Conservation (phyloP, 2,888 invertebrate species). For the Xestia c-nigrum region DNA sequence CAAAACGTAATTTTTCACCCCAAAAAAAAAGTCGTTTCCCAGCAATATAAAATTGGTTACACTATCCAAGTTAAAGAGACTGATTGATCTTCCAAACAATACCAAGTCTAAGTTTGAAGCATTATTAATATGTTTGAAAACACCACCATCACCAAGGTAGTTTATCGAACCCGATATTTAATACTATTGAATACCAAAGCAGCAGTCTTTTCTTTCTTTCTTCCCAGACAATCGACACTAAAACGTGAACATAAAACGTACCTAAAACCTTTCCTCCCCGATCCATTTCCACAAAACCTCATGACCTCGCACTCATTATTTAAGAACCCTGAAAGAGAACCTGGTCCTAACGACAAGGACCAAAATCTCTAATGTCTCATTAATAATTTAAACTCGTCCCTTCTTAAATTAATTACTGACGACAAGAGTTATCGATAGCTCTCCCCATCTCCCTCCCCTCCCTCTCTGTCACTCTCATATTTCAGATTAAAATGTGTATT, state of each 20-base stretch:
- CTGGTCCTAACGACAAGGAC: slow-evolving; percentile 46
- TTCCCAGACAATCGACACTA: background rate
- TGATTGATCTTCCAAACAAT: background rate
- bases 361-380: slow-evolving; percentile 60
- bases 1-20: too few species aligned
- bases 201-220: background rate
- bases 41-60: too few species aligned
- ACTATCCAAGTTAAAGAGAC: background rate
- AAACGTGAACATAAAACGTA: background rate
- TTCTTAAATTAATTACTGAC: slow-evolving; percentile 68
- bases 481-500: slow-evolving; percentile 67
- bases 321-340: slow-evolving; percentile 48
- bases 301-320: slow-evolving; percentile 57
- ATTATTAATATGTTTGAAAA: background rate
- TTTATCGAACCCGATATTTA: background rate
- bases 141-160: background rate
- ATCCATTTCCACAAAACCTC: slow-evolving; percentile 52
- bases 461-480: slow-evolving; percentile 66
- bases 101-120: background rate
- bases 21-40: too few species aligned
- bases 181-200: background rate
- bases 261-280: slow-evolving; percentile 14
- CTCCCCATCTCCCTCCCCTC: slow-evolving; percentile 67
- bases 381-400: slow-evolving; percentile 64
- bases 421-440: slow-evolving; percentile 67